Conservation (phyloP, 2,888 invertebrate species). For the Conistra vaccinii region DNA sequence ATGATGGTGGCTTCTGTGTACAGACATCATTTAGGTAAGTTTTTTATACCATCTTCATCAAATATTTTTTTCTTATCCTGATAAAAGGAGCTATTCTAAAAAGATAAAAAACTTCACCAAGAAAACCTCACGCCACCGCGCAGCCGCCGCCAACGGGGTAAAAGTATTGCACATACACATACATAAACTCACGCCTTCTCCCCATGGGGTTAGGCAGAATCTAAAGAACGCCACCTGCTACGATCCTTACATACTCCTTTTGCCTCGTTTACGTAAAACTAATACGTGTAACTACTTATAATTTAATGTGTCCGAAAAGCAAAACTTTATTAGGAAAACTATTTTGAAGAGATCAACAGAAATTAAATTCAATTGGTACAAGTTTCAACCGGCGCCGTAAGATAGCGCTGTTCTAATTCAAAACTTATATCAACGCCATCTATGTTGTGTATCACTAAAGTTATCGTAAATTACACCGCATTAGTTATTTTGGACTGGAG, state of each 20-base stretch:
- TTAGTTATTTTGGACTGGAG: neutral
- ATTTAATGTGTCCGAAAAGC: neutral
- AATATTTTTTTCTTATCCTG: neutral
- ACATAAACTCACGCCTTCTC: too few species aligned
- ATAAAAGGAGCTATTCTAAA: too few species aligned
- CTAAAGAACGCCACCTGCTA: too few species aligned
- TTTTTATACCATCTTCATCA: neutral
- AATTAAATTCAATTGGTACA: too few species aligned
- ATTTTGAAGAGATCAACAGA: neutral
- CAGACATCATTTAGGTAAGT: slow-evolving; percentile 30
- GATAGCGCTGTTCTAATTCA: neutral
- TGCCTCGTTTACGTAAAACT: too few species aligned
- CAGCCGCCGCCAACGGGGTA: too few species aligned
- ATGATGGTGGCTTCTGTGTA: slow-evolving; percentile 11
- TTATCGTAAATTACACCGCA: neutral
- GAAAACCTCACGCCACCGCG: neutral
- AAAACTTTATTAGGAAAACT: neutral
- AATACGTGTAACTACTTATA: too few species aligned
- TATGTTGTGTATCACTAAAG: neutral
- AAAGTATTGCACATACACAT: too few species aligned
- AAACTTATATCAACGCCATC: slow-evolving; percentile 40
- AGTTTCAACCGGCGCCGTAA: neutral
- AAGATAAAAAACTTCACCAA: neutral
- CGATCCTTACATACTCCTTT: too few species aligned
- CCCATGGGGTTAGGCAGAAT: too few species aligned